These are phyloP conservation scores for Drosophila trapezifrons DNA, from an alignment of 1,140 invertebrate genomes.

Conservation along the genomic window DNA sequence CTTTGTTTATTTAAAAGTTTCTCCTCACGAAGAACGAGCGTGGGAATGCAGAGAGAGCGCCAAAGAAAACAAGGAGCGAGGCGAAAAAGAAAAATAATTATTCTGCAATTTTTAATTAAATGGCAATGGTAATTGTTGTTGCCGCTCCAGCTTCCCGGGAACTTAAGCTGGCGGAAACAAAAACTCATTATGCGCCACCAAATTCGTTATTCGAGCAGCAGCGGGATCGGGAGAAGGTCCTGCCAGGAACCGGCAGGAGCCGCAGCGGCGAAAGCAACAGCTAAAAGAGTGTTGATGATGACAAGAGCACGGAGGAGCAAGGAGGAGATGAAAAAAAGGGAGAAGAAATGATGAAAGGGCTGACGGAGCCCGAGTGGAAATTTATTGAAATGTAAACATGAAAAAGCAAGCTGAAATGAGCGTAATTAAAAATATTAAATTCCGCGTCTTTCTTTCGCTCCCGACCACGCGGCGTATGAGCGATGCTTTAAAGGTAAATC, in stretches of 20 bases:
- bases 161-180: conserved; percentile 80
- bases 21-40: conserved; percentile 24
- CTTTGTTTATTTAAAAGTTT: conserved; percentile 78
- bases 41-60: conserved; percentile 22
- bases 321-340: too few relatives aligned
- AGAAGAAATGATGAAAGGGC: conserved; percentile 51
- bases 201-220: conserved; percentile 63
- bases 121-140: conserved; percentile 78
- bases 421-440: conserved; percentile 76
- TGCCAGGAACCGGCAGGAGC: conserved; percentile 2
- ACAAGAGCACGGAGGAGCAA: conserved; percentile 36
- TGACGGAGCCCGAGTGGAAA: conserved; percentile 42
- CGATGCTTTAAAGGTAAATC: conserved; percentile 49
- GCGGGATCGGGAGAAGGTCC: conserved; percentile 1
- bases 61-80: conserved; percentile 49
- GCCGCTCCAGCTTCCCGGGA: conserved; percentile 37
- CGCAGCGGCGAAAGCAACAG: conserved; percentile 24
- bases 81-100: conserved; percentile 78
- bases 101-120: conserved; percentile 83
- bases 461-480: conserved; percentile 53
- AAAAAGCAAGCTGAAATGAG: conserved; percentile 57
- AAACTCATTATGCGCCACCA: conserved; percentile 79
- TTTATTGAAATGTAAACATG: conserved; percentile 82
- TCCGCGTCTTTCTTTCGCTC: conserved; percentile 16
- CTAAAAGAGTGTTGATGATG: conserved; percentile 61